These are phyloP conservation scores for Geodia barretti DNA, from an alignment of 37 sponge, comb jelly and placozoan species.

Conservation along the genomic window DNA sequence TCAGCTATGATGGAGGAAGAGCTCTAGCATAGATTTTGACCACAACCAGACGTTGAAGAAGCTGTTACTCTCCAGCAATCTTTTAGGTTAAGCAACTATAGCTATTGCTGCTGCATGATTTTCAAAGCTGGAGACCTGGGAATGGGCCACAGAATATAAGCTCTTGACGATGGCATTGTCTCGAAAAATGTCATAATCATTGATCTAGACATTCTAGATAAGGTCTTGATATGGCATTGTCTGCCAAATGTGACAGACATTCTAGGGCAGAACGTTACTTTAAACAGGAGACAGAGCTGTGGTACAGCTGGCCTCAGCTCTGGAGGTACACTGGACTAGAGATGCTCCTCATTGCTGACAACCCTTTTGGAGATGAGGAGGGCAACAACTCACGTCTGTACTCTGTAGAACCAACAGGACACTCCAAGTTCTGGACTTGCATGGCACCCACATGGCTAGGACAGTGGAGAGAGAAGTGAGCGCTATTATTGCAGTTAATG, in stretches of 20 bases:
- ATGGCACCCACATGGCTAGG: conserved; percentile 34
- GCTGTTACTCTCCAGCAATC: conserved; percentile 73
- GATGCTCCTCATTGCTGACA: conserved; percentile 81
- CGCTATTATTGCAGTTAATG: background rate
- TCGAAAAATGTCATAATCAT: no score
- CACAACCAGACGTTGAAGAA: conserved; percentile 59
- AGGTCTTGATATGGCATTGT: background rate
- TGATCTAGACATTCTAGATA: background rate
- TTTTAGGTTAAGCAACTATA: conserved; percentile 11
- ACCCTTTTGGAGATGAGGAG: conserved; percentile 90
- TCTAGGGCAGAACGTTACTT: no score
- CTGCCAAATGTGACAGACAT: background rate
- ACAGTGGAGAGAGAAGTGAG: conserved; percentile 25
- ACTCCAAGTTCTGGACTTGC: conserved; percentile 41
- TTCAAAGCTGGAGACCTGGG: no score
- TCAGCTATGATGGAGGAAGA: conserved; percentile 72
- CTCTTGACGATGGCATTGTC: no score
- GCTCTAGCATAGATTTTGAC: conserved; percentile 70
- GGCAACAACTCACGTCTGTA: conserved; percentile 43
- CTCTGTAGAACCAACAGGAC: conserved; percentile 73
- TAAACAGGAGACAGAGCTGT: conserved; percentile 84
- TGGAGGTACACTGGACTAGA: conserved; percentile 72
- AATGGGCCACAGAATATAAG: no score
- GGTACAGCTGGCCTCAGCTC: conserved; percentile 55
- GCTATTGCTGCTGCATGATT: no score